Conservation (phyloP, 2,113 vertebrate species). For the Clarias gariepinus region DNA sequence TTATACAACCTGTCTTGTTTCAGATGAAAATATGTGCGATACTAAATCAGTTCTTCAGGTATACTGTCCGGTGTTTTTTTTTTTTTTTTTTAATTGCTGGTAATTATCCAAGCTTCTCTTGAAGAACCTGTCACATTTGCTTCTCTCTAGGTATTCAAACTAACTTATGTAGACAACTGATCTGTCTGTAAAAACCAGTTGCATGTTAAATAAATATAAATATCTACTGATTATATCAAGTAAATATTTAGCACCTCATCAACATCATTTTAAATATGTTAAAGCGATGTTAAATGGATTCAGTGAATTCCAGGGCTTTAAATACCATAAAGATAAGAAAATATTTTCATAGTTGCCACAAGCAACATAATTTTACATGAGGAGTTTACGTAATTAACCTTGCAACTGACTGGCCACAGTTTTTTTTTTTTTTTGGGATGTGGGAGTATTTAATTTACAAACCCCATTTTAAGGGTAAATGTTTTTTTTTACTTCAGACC, state of each 20-base stretch:
- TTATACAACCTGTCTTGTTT: neutral
- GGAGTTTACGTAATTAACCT: neutral
- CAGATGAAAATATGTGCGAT: neutral
- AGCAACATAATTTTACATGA: neutral
- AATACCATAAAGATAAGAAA: neutral
- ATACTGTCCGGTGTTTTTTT: neutral
- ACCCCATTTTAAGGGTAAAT: neutral
- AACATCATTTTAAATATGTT: neutral
- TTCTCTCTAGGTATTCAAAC: no score
- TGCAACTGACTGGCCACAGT: neutral
- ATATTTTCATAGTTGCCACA: neutral
- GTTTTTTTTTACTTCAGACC: conserved; percentile 34
- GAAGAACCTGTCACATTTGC: neutral
- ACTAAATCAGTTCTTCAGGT: neutral
- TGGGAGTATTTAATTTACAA: neutral
- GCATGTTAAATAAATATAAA: neutral
- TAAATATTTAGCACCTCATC: neutral
- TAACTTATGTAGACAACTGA: neutral
- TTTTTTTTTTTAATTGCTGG: neutral
- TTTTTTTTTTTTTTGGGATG: neutral
- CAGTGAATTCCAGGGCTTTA: neutral
- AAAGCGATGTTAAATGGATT: neutral
- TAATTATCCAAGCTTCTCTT: neutral
- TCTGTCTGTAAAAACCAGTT: no score
- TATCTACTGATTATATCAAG: neutral